Percentiles rank a stretch among this genome's conserved stretches.
Conservation (phyloP, 2,113 vertebrate species). For the Patagioenas fasciata region DNA sequence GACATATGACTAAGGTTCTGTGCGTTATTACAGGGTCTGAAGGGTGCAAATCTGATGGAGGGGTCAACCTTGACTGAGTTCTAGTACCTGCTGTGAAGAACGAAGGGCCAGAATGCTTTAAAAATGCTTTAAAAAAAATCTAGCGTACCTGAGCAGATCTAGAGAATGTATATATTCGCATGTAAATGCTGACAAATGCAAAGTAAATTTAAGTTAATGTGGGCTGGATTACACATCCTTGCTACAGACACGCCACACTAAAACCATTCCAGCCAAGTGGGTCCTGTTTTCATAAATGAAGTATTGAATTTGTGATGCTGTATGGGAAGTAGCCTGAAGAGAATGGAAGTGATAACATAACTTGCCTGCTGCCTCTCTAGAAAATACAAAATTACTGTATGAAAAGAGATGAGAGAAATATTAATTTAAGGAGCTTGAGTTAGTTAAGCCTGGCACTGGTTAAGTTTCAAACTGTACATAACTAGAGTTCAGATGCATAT, state of each 20-base stretch:
- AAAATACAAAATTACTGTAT: neutral
- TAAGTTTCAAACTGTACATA: neutral
- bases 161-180: neutral
- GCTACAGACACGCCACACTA: neutral
- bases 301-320: neutral
- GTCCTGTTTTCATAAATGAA: neutral
- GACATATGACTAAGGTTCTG: neutral
- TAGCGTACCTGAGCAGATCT: neutral
- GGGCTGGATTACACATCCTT: neutral
- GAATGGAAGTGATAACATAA: neutral
- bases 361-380: neutral
- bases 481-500: neutral
- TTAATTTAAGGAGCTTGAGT: neutral
- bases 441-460: neutral
- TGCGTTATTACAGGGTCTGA: neutral
- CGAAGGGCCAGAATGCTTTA: neutral
- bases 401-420: neutral
- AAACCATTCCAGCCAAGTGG: neutral
- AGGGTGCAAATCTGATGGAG: neutral
- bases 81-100: neutral
- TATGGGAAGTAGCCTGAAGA: neutral
- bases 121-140: neutral
- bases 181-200: neutral
- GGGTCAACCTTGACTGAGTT: neutral
- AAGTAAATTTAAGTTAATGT: neutral